Conservation (phyloP, 2,797 vertebrate species). For the Xiphophorus birchmanni region DNA sequence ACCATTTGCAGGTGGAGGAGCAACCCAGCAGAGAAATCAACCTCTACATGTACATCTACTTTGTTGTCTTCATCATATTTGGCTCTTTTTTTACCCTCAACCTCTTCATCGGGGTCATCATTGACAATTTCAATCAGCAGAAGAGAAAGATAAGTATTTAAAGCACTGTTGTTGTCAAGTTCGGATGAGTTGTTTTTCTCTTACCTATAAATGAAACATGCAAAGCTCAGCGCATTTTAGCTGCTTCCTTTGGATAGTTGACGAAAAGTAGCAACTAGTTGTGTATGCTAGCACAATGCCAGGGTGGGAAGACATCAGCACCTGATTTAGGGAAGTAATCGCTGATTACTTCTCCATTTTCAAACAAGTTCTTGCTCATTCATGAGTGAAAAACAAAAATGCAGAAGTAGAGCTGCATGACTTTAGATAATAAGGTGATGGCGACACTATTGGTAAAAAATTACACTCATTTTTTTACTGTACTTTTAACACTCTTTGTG, state of each 20-base stretch:
- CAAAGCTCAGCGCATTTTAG: neutral
- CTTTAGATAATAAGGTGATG: too few species aligned
- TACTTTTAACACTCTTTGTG: neutral
- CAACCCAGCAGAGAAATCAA: constrained; percentile 94
- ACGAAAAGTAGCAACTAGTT: neutral
- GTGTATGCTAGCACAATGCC: neutral
- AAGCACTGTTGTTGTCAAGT: neutral
- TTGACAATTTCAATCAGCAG: constrained; percentile 99
- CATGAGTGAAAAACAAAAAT: neutral
- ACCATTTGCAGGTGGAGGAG: constrained; percentile 86
- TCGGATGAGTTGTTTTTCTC: neutral
- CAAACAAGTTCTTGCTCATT: neutral
- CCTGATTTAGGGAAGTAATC: too few species aligned
- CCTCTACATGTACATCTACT: constrained; percentile 98
- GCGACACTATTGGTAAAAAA: too few species aligned
- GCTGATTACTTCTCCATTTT: neutral
- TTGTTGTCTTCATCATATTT: constrained; percentile 98
- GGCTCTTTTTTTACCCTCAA: constrained; percentile 99
- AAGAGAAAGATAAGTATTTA: constrained; percentile 97
- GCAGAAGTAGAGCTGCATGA: too few species aligned
- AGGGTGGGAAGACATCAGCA: neutral
- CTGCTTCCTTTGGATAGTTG: neutral
- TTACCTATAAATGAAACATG: neutral
- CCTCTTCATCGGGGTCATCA: constrained; percentile 98
- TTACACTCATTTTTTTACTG: neutral